A percentile compares a stretch with the other conserved stretches of the same genome.
Evolutionary conservation across 1,140 invertebrate species (phyloP).

Genomic region (Leptopilina clavipes): DNA sequence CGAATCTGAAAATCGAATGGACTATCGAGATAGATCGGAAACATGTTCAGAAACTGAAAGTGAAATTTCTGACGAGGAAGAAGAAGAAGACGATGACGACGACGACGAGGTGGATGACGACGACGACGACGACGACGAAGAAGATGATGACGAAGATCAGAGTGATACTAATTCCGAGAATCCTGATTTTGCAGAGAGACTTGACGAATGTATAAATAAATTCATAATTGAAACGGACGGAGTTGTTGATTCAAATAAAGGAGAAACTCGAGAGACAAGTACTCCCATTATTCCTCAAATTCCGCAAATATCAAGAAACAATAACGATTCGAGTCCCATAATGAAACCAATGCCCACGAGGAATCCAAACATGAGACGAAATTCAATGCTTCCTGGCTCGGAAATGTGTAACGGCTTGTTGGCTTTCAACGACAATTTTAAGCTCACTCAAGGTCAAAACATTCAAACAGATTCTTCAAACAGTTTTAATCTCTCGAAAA

Average conservation of each 20-base stretch:
- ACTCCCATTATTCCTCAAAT: conserved; percentile 45
- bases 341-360: conserved; percentile 64
- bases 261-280: conserved; percentile 61
- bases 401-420: conserved; percentile 72
- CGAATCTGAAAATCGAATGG: conserved; percentile 63
- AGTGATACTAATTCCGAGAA: conserved; percentile 79
- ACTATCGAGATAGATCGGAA: conserved; percentile 61
- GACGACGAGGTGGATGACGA: conserved; percentile 75
- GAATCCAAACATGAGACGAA: conserved; percentile 68
- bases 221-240: conserved; percentile 83
- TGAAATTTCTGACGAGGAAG: conserved; percentile 74
- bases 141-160: conserved; percentile 73
- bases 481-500: conserved; percentile 48
- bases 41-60: conserved; percentile 63
- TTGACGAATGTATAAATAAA: conserved; percentile 82
- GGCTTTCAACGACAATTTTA: conserved; percentile 64
- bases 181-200: conserved; percentile 81
- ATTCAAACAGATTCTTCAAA: conserved; percentile 33
- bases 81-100: conserved; percentile 51
- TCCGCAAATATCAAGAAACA: conserved; percentile 57
- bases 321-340: conserved; percentile 57
- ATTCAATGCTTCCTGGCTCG: conserved; percentile 71
- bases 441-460: conserved; percentile 51
- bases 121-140: conserved; percentile 72
- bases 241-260: conserved; percentile 73